Evolutionary conservation across 2,797 vertebrate species (phyloP), one percentile per base, ranked within the genome.

Genomic region (Botia almorhae): DNA sequence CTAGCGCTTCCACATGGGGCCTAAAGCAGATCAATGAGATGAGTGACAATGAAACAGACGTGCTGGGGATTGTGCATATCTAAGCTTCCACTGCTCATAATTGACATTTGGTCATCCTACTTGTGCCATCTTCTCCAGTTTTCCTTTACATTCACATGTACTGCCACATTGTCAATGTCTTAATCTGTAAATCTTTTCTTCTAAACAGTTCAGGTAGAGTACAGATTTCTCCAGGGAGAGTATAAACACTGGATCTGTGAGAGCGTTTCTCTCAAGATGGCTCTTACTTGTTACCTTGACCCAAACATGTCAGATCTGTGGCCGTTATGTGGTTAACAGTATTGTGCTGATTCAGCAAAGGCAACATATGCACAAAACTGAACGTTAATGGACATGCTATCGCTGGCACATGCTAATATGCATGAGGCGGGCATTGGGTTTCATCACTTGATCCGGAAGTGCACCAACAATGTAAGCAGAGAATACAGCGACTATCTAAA

Each of bases 11-110:
- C 16, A 16, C 58, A 67, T 76, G 51, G 48, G 74, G 29, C n/a
- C 39, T 46, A 71, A 78, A 55, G 50, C 69, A 74, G 84, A 83
- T 83, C 67, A 81, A 51, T 13, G 29, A 81, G 67, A 80, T 60
- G 29, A 63, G 60, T 79, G 21, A 69, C 33, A 60, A 50, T 43
- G 29, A 53, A 69, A 75, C 50, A 77, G 55, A 63, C 55, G 56
- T 72, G n/a, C 39, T 29, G 3, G 33, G 50, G 53, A 56, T 78
- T 78, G 53, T 56, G 58, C 58, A 64, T 74, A 67, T 81, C 60
- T 78, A 36, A 61, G 58, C 67, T 64, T 67, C 58, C 60, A 48
- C 64, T 69, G 43, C 39, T 21, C 14, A 26, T 56, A 11, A 36
- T 2, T 26, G 23, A 26, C 23, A 7, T 43, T 43, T n/a, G 11